Base-by-base conservation (phyloP, 2,797 vertebrate species). In the Scleropages formosus region DNA sequence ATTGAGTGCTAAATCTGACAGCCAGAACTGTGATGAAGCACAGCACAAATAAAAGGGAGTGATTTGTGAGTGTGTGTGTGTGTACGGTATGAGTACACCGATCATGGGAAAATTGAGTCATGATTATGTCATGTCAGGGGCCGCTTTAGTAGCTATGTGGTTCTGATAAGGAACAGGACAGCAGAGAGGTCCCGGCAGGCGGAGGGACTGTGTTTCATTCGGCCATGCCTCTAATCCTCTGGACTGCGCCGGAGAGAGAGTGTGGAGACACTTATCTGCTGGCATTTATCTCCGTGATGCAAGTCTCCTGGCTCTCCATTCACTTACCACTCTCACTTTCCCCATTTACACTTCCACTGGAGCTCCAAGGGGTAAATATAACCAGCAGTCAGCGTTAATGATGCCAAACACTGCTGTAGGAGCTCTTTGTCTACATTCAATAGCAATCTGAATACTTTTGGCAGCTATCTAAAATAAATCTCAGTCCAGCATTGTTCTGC, bases 261-360 rank as follows among this genome's bases (percentile, higher is more conserved):
- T 10, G 53, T 13, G 39, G 63, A 66, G 64, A 67, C 67, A 26
- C 20, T 75, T 44, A 75, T 53, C 74, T 68, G n/a, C 74, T 68
- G 74, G 47, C 13, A 53, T 53, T 75, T 75, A 67, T 75, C 64
- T 75, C 58, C 75, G 22, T 68, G 74, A 75, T 75, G 59, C 47
- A 46, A 58, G 8, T 44, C 63, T 46, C 15, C n/a, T 31, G 51
- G 26, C 18, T 24, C 51, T 16, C n/a, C 53, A 60, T 60, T 58
- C 20, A 67, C 20, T 39, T 66, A 56, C 20, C 47, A 60, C 64
- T 60, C 8, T 73, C 20, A 24, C n/a, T 4, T 31, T 46, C 22
- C 0, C 8, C 16, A 59, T 75, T 59, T 67, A 59, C 20, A 56
- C 46, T 59, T 31, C 39, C 1, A 20, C 26, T 46, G 27, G 46